These are phyloP conservation scores for Volucella bombylans DNA, from an alignment of 2,888 invertebrate species.

Conservation along the genomic window DNA sequence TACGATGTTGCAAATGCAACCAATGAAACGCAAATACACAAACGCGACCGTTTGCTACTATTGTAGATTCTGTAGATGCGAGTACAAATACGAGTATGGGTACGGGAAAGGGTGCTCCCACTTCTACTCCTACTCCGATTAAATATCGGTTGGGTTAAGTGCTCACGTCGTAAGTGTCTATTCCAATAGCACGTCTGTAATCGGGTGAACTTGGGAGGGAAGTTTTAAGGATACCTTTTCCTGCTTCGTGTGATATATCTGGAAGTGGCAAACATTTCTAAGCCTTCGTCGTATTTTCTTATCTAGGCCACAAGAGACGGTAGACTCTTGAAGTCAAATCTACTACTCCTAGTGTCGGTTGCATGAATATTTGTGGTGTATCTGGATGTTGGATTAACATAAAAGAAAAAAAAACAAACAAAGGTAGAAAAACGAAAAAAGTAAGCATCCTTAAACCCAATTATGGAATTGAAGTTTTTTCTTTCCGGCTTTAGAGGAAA, in stretches of 20 bases:
- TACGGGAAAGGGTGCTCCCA: background rate
- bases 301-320: conserved; percentile 3
- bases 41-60: background rate
- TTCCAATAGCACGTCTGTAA: conserved; percentile 61
- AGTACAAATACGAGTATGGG: too few relatives aligned
- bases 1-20: conserved; percentile 51
- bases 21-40: conserved; percentile 23
- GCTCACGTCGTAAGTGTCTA: conserved; percentile 71
- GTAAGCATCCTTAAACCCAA: conserved; percentile 41
- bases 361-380: conserved; percentile 51
- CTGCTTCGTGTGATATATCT: conserved; percentile 32
- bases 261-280: conserved; percentile 38
- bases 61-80: background rate
- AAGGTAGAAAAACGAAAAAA: conserved; percentile 30
- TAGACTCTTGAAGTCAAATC: conserved; percentile 7
- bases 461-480: conserved; percentile 45
- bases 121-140: conserved; percentile 15
- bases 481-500: conserved; percentile 19
- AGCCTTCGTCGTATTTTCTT: conserved; percentile 44
- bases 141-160: conserved; percentile 66
- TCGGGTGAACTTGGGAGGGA: background rate
- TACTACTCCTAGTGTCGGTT: conserved; percentile 32
- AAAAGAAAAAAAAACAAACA: background rate
- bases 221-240: background rate
- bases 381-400: background rate